These are phyloP conservation scores for Scolopax mira DNA, from an alignment of 2,113 vertebrate species.

Conservation along the genomic window DNA sequence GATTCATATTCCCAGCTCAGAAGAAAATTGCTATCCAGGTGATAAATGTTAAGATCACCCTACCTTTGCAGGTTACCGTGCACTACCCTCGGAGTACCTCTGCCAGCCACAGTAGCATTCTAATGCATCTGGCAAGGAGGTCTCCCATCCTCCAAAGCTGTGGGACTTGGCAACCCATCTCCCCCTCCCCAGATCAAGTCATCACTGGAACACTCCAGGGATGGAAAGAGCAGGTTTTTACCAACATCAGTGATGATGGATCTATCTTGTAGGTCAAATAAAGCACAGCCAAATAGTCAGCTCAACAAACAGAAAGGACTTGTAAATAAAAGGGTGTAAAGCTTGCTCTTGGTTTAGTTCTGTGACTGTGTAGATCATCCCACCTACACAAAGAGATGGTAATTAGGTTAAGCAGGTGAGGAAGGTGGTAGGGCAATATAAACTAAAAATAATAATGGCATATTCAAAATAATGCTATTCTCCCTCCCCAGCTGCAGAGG, in stretches of 20 bases:
- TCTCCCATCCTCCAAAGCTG: not conserved
- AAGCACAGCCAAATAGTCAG: not conserved
- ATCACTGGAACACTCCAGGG: not conserved
- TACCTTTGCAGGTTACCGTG: not conserved
- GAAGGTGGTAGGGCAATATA: not conserved
- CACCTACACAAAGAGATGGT: not conserved
- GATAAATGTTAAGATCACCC: not conserved
- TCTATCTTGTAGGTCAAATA: not conserved
- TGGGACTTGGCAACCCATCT: not conserved
- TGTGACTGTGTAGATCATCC: not conserved
- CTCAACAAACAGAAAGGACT: not conserved
- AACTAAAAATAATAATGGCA: conserved; percentile 11
- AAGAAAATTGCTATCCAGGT: not conserved
- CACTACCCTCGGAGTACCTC: not conserved
- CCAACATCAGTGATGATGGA: accelerated
- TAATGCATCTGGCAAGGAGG: not conserved
- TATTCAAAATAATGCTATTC: not conserved
- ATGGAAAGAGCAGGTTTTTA: not conserved
- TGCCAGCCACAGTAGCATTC: not conserved
- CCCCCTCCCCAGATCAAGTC: not conserved
- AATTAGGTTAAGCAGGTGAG: not conserved
- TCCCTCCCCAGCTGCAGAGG: not conserved
- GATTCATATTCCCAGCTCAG: not conserved
- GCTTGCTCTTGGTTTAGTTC: not conserved
- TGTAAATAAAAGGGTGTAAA: not conserved